Evolutionary conservation across 2,888 invertebrate genomes (phyloP), one percentile per base, ranked within the genome.

Genomic region (Hedya salicella): DNA sequence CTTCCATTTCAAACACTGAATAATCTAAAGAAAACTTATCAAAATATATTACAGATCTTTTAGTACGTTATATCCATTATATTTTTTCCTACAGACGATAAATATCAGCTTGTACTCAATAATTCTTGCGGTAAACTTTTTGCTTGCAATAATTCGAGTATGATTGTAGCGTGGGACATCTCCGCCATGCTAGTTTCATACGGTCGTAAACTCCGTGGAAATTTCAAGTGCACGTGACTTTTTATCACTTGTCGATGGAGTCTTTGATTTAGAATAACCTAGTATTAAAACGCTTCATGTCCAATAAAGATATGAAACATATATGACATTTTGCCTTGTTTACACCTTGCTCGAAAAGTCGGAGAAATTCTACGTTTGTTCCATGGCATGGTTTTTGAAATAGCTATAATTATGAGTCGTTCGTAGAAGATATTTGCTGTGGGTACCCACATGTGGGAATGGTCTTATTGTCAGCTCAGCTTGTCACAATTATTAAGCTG

Each of bases 351-450:
- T 64, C 64, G 48, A 57, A 64, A 64, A 59, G 40, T 30, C 8
- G 17, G 62, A 49, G 63, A 64, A 57, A 64, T 56, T 56, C 59
- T 59, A 57, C 50, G 64, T 57, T 30, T n/a, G 49, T 40, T 36
- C 36, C 32, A 32, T 42, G 56, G 42, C 57, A 50, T 44, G 36
- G 61, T 61, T 53, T 36, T 16, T 52, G 50, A 61, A 52, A 17
- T 52, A 30, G 16, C 32, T 21, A 48, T 48, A 59, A 17, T 17
- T 36, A 61, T 53, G 17, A 19, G 6, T 17, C 11, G 44, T 57
- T 19, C 57, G 17, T 19, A 9, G 44, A 46, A 46, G 17, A 32
- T 11, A 46, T 46, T 46, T 30, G 44, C n/a, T 32, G 56, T n/a
- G 42, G 42, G 42, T 44, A 44, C 30, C 32, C 21, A 19, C 11